phyloP scores from a whole-genome alignment of 2,797 vertebrate species.

The Chrysocyon brachyurus region DNA sequence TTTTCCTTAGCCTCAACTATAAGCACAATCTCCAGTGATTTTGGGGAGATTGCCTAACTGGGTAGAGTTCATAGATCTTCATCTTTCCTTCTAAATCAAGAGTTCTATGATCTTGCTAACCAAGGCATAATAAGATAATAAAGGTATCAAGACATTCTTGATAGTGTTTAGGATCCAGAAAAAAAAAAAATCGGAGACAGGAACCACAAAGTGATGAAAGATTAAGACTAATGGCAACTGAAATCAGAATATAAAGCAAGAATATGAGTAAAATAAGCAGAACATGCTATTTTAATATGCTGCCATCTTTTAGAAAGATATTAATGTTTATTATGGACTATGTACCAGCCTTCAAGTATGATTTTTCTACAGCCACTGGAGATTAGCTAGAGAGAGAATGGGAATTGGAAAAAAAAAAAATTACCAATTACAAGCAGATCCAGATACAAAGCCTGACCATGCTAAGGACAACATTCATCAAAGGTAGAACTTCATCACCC shows the following conservation, averaged over 20 bases:
- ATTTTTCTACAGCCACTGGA: not conserved
- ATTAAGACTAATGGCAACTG: not conserved
- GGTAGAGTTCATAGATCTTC: not conserved
- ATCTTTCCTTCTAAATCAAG: not conserved
- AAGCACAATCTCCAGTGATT: not conserved
- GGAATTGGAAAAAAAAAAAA: not conserved
- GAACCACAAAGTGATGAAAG: not conserved
- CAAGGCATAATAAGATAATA: not conserved
- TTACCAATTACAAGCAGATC: not conserved
- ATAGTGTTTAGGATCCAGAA: not conserved
- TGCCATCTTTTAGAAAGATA: not conserved
- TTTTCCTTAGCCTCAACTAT: not conserved
- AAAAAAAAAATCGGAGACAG: not conserved
- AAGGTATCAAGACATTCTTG: not conserved
- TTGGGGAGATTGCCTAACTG: not conserved
- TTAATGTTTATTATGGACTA: not conserved
- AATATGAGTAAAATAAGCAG: not conserved
- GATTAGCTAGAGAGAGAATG: not conserved
- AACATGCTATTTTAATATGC: not conserved
- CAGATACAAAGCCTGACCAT: not conserved
- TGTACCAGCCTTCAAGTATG: not conserved
- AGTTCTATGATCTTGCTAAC: not conserved
- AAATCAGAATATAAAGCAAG: not conserved
- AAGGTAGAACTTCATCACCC: not conserved
- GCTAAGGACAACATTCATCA: not conserved